phyloP scores from a whole-genome alignment of 2,797 vertebrate species.

The Phyllotis vaccarum region DNA sequence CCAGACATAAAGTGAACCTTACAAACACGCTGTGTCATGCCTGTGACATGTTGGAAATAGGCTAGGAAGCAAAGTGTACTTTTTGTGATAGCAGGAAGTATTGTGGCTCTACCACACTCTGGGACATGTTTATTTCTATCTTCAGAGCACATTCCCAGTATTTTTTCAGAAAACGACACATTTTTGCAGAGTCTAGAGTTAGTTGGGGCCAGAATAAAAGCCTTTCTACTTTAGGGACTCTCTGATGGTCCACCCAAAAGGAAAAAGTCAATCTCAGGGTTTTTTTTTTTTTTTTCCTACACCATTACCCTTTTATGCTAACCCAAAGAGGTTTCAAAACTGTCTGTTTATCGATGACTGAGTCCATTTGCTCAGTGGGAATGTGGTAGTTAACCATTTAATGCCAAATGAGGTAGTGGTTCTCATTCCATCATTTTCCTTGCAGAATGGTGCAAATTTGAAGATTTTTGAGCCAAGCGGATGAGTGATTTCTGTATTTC shows the following conservation, averaged over 20 bases:
- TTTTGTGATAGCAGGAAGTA: not conserved
- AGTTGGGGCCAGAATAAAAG: constrained; percentile 68
- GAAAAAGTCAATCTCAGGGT: constrained; percentile 48
- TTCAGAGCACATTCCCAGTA: constrained; percentile 4
- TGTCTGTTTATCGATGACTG: not conserved
- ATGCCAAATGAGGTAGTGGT: not conserved
- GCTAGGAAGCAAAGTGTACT: not conserved
- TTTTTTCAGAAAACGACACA: constrained; percentile 71
- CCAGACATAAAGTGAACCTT: not conserved
- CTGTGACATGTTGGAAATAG: constrained; percentile 8
- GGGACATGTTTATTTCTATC: constrained; percentile 46
- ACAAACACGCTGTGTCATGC: not conserved
- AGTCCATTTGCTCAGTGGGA: not conserved
- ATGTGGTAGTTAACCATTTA: not conserved
- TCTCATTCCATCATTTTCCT: constrained; percentile 10
- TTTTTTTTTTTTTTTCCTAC: constrained; percentile 45
- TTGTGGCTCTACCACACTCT: constrained; percentile 36
- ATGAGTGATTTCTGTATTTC: constrained; percentile 50
- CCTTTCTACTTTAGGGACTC: constrained; percentile 69
- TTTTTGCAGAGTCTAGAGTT: constrained; percentile 68
- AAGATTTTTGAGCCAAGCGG: constrained; percentile 73
- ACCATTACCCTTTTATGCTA: not conserved
- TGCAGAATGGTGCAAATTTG: not conserved
- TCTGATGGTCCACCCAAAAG: constrained; percentile 66
- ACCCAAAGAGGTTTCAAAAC: constrained; percentile 22